Evolutionary conservation across 2,888 invertebrate species (phyloP).

Genomic region (Tridacna crocea): DNA sequence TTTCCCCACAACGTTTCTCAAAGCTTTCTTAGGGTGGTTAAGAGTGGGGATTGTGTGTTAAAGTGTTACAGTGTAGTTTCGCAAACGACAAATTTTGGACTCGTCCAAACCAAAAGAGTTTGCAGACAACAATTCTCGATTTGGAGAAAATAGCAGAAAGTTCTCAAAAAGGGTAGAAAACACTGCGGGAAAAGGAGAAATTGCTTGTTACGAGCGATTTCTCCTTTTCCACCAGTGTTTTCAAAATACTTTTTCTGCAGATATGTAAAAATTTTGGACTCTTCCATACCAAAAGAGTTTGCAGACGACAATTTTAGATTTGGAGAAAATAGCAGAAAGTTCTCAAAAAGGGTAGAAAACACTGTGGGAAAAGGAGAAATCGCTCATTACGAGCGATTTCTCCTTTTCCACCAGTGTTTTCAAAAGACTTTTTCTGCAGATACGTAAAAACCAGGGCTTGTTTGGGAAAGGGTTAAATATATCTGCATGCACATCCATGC

Average conservation of each 20-base stretch:
- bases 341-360: not conserved
- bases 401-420: not conserved
- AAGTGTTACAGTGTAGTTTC: no score
- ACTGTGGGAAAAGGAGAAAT: not conserved
- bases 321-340: not conserved
- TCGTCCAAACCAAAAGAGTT: no score
- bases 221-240: not conserved
- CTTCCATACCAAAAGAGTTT: no score
- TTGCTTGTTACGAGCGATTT: not conserved
- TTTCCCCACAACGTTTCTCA: no score
- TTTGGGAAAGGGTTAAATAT: no score
- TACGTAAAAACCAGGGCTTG: no score
- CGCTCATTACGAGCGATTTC: not conserved
- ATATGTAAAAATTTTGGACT: not conserved
- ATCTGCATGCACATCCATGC: no score
- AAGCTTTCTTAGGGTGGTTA: no score
- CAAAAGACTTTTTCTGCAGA: no score
- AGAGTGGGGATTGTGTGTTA: no score
- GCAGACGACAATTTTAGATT: not conserved
- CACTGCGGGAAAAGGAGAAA: not conserved
- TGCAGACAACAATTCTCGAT: not conserved
- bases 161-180: not conserved
- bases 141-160: not conserved
- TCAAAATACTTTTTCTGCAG: conserved; percentile 5
- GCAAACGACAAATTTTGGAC: no score